These are phyloP conservation scores for Alloscopus bannaensis DNA, from an alignment of 2,888 invertebrate species.

Conservation along the genomic window DNA sequence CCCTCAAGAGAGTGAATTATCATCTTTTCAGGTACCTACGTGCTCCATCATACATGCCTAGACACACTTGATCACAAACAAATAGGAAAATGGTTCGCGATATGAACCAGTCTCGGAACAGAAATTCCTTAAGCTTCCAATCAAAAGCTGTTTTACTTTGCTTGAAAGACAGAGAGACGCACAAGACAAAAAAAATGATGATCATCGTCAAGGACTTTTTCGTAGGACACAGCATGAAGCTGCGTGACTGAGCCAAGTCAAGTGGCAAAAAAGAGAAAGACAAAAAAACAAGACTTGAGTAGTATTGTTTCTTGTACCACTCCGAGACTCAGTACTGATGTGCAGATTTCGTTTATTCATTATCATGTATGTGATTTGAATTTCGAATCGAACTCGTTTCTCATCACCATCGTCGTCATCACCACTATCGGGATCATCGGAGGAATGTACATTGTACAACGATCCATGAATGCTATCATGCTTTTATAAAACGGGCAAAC, in stretches of 20 bases:
- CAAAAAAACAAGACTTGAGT: neutral
- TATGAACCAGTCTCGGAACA: too few relatives aligned
- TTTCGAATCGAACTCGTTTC: slow-evolving; percentile 57
- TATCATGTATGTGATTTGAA: slow-evolving; percentile 46
- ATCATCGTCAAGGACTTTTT: slow-evolving; percentile 6
- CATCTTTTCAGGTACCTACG: too few relatives aligned
- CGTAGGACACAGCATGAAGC: slow-evolving; percentile 42
- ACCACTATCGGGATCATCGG: slow-evolving; percentile 19
- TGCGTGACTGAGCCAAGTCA: slow-evolving; percentile 20
- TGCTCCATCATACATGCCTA: too few relatives aligned
- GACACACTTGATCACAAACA: too few relatives aligned
- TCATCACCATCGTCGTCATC: slow-evolving; percentile 38
- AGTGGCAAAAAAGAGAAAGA: neutral
- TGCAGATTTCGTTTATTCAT: too few relatives aligned
- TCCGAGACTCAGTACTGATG: neutral
- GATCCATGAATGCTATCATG: neutral
- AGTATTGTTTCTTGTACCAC: neutral
- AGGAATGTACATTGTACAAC: neutral
- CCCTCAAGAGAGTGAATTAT: too few relatives aligned
- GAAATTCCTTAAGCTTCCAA: neutral
- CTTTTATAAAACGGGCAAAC: too few relatives aligned
- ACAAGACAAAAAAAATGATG: neutral
- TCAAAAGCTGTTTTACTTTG: neutral
- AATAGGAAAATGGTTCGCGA: too few relatives aligned
- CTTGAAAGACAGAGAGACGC: neutral